These are phyloP conservation scores for Mythimna impura DNA, from an alignment of 2,888 invertebrate species.

Conservation along the genomic window DNA sequence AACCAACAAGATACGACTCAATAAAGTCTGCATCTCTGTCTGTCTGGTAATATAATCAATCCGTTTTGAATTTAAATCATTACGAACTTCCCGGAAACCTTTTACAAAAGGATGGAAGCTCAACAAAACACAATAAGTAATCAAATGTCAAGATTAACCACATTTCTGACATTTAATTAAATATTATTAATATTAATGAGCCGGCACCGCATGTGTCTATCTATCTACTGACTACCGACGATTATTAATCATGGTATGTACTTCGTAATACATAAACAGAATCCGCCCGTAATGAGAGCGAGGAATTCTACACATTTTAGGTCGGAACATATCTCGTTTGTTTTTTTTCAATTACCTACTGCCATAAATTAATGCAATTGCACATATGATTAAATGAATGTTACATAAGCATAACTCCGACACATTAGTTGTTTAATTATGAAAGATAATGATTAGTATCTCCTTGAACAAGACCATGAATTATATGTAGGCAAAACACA, in stretches of 20 bases:
- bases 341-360: background rate
- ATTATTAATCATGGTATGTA: conserved; percentile 12
- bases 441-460: background rate
- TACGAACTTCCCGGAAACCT: conserved; percentile 10
- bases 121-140: conserved; percentile 20
- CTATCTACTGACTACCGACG: background rate
- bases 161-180: conserved; percentile 41
- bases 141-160: conserved; percentile 36
- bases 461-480: conserved; percentile 12
- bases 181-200: conserved; percentile 39
- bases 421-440: background rate
- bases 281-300: conserved; percentile 21
- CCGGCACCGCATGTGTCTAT: background rate
- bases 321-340: background rate
- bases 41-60: background rate
- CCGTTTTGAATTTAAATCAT: background rate
- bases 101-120: conserved; percentile 1
- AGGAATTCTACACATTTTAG: conserved; percentile 22
- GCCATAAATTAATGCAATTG: background rate
- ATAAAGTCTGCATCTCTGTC: background rate
- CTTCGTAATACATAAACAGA: conserved; percentile 11
- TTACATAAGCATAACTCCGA: background rate
- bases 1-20: background rate
- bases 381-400: background rate
- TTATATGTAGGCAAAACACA: background rate